phyloP scores from a whole-genome alignment of 2,113 vertebrate species.

The Micronycteris hirsuta region DNA sequence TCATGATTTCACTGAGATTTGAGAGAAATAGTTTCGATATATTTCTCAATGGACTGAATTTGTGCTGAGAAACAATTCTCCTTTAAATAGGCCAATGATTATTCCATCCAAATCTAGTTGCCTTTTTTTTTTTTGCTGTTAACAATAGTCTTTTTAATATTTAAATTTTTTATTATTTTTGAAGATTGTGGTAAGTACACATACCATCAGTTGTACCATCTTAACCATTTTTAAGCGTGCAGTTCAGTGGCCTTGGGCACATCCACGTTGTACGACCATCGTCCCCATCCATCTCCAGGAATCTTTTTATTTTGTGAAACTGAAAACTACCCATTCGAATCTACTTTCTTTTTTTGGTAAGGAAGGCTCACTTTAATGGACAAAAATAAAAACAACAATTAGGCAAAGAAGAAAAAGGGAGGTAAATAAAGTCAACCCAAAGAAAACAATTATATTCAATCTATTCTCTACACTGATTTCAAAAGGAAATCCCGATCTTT shows the following conservation, averaged over 20 bases:
- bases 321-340: background rate
- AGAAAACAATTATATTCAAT: background rate
- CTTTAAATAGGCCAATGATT: background rate
- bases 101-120: background rate
- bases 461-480: background rate
- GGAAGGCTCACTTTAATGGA: background rate
- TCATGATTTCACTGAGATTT: background rate
- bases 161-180: background rate
- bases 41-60: background rate
- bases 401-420: background rate
- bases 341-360: background rate
- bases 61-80: background rate
- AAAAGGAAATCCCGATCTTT: background rate
- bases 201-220: background rate
- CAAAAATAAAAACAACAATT: conserved; percentile 14
- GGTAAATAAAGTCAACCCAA: background rate
- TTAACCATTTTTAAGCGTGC: background rate
- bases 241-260: background rate
- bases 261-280: rapidly evolving
- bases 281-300: background rate
- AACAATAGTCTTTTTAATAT: background rate
- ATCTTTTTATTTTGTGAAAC: background rate
- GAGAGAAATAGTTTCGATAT: background rate
- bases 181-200: background rate
- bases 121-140: background rate